Evolutionary conservation across 2,888 invertebrate genomes (phyloP).

Genomic region (Heliconius charithonia): DNA sequence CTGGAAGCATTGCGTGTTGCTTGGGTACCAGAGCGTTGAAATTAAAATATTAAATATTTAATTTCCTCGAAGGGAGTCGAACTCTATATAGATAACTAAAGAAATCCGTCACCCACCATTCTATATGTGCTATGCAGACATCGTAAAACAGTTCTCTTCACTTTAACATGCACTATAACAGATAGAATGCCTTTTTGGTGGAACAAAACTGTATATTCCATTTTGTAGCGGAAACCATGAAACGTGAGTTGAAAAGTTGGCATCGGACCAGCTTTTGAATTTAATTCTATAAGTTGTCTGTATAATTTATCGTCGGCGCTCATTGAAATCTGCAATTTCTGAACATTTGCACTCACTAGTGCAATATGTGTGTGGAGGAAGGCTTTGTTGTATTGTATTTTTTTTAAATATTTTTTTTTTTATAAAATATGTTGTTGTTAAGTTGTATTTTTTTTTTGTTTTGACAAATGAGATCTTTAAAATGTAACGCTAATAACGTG

Average conservation of each 20-base stretch:
- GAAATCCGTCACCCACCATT: too few relatives aligned
- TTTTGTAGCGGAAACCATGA: conserved; percentile 22
- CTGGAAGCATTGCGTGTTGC: too few relatives aligned
- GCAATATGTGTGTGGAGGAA: neutral
- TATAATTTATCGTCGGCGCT: conserved; percentile 28
- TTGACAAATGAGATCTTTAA: neutral
- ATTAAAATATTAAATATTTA: too few relatives aligned
- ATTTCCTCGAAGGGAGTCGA: too few relatives aligned
- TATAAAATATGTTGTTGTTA: neutral
- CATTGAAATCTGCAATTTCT: conserved; percentile 35
- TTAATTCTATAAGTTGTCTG: conserved; percentile 36
- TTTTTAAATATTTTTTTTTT: neutral
- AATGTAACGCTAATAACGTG: neutral
- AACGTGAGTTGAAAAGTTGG: conserved; percentile 33
- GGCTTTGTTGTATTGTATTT: neutral
- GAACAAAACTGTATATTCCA: conserved; percentile 9
- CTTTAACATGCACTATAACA: neutral
- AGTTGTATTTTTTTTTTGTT: neutral
- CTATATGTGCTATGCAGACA: too few relatives aligned
- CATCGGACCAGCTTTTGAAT: conserved; percentile 34
- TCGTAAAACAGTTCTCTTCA: neutral
- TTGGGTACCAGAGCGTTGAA: too few relatives aligned
- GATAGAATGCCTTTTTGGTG: neutral
- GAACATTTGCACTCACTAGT: conserved; percentile 12
- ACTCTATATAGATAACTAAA: too few relatives aligned